Conservation (phyloP, 2,888 invertebrate genomes). For the Pharmacophagus antenor region DNA sequence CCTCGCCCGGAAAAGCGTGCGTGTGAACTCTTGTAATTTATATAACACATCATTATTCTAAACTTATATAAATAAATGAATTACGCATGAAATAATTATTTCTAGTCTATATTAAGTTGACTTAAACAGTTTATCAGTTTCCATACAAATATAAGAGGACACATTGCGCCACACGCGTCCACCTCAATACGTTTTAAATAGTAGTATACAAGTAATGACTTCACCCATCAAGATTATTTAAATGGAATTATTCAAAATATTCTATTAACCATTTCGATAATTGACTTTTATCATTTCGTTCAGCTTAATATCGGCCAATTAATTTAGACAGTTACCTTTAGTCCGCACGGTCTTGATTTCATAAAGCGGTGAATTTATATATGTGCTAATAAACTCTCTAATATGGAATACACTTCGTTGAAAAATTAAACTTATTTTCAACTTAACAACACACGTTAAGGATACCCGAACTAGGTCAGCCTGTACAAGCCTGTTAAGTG, state of each 20-base stretch:
- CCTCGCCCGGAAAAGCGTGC: too few relatives aligned
- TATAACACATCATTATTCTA: too few relatives aligned
- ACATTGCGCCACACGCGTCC: too few relatives aligned
- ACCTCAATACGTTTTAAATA: background rate
- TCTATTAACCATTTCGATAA: constrained; percentile 19
- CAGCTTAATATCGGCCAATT: constrained; percentile 23
- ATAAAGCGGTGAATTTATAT: constrained; percentile 13
- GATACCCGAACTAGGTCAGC: too few relatives aligned
- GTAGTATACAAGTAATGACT: background rate
- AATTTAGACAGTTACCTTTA: constrained; percentile 19
- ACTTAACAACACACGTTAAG: too few relatives aligned
- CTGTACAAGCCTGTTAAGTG: too few relatives aligned
- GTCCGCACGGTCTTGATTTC: background rate
- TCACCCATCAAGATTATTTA: constrained; percentile 18
- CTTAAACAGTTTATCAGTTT: too few relatives aligned
- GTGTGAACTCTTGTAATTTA: too few relatives aligned
- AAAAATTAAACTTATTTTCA: background rate
- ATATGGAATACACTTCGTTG: constrained; percentile 5
- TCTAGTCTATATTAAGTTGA: too few relatives aligned
- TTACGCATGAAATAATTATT: too few relatives aligned
- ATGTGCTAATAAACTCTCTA: constrained; percentile 1
- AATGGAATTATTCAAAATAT: constrained; percentile 12
- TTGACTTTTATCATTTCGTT: constrained; percentile 14
- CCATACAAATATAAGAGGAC: too few relatives aligned
- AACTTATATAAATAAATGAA: too few relatives aligned